Evolutionary conservation across 2,113 vertebrate species (phyloP).

Genomic region (Poeciliopsis turrubarensis): DNA sequence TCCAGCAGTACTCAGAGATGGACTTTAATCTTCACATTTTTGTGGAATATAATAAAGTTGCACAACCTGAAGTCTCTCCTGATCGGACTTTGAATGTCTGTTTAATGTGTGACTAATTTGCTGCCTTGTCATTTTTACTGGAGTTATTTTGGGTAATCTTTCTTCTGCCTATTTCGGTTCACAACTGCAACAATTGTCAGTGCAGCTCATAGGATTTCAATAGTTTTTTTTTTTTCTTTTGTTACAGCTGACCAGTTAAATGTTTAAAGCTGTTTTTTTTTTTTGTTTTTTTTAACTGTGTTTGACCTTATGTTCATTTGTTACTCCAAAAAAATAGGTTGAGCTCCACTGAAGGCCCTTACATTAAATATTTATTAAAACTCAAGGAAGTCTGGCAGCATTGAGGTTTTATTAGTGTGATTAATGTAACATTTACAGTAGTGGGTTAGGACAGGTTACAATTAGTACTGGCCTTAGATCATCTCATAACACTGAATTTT

Average conservation of each 20-base stretch:
- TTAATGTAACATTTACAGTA: background rate
- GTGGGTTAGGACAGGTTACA: background rate
- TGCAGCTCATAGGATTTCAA: background rate
- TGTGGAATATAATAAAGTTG: constrained; percentile 73
- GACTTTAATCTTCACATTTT: constrained; percentile 59
- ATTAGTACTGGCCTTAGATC: background rate
- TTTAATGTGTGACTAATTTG: background rate
- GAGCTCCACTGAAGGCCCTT: background rate
- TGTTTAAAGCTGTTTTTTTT: no score
- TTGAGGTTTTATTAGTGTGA: background rate
- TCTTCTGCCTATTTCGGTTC: background rate
- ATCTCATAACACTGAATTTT: background rate
- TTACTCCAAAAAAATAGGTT: no score
- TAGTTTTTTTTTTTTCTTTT: background rate
- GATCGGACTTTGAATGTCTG: background rate
- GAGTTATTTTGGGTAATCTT: background rate
- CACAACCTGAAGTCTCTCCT: constrained; percentile 58
- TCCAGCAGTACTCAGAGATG: constrained; percentile 58
- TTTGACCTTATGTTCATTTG: no score
- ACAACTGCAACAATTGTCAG: background rate
- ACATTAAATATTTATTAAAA: background rate
- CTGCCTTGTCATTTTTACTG: background rate
- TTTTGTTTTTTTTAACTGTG: no score
- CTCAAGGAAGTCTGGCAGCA: background rate
- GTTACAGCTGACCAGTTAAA: no score